Conservation (phyloP, 1,140 invertebrate genomes). For the Reticulitermes speratus region DNA sequence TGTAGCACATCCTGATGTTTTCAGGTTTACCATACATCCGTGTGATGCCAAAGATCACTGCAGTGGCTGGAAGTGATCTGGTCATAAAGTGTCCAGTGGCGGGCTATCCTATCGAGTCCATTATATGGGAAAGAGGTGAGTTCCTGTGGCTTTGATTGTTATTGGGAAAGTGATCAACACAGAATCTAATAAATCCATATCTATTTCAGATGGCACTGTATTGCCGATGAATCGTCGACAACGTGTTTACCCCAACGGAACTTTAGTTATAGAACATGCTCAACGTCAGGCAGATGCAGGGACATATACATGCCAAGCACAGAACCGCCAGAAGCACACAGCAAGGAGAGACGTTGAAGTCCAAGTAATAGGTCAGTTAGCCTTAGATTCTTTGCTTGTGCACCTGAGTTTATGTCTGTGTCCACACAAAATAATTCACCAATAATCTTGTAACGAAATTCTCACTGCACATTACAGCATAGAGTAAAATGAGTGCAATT, state of each 20-base stretch:
- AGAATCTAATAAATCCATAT: background rate
- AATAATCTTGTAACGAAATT: too few relatives aligned
- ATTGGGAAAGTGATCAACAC: background rate
- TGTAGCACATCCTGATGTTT: slow-evolving; percentile 31
- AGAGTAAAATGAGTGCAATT: too few relatives aligned
- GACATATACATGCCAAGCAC: slow-evolving; percentile 85
- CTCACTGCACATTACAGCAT: too few relatives aligned
- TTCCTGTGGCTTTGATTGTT: slow-evolving; percentile 3
- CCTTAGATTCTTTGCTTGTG: background rate
- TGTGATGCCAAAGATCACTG: slow-evolving; percentile 87
- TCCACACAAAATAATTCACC: too few relatives aligned
- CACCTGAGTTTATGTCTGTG: background rate
- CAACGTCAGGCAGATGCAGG: slow-evolving; percentile 75
- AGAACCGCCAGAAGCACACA: slow-evolving; percentile 77
- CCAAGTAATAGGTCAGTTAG: slow-evolving; percentile 72
- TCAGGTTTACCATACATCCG: slow-evolving; percentile 79
- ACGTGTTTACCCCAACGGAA: slow-evolving; percentile 82
- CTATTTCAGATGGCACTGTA: slow-evolving; percentile 66
- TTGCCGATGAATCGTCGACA: slow-evolving; percentile 85
- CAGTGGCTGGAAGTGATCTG: slow-evolving; percentile 81
- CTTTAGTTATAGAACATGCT: slow-evolving; percentile 78
- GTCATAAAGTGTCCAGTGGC: slow-evolving; percentile 90
- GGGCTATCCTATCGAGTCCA: slow-evolving; percentile 85
- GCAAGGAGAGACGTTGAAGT: slow-evolving; percentile 80
- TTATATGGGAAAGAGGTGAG: slow-evolving; percentile 86